Base-by-base conservation (phyloP, 53 echinoderm and acorn worm genomes). In the Actinopyga echinites region DNA sequence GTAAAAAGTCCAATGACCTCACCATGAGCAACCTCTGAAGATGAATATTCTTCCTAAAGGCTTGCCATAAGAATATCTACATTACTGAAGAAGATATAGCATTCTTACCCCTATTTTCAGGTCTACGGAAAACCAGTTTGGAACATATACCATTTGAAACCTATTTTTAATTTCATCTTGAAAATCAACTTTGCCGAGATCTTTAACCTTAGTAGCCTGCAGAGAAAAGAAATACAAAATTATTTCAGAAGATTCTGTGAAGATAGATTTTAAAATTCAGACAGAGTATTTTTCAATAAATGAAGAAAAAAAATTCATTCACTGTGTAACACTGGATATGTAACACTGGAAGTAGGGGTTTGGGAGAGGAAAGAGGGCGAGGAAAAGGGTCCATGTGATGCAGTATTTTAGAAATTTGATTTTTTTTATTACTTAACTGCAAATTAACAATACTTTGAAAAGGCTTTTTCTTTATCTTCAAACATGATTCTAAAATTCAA, bases 101-200 rank as follows among this genome's bases (percentile, higher is more conserved):
- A 56, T 17, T 84, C 96, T 91, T 82, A 97, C 97, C 79, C 97
- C 97, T 61, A 94, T 97, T 65, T 97, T 97, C 1, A 97, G 87
- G 74, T 97, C 97, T 26, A 97, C 97, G 57, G 91, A 83, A 75
- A 97, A 97, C 97, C 97, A 97, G 75, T 92, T 86, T 12, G 97
- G 97, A 54, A 94, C 97, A 55, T 97, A 92, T 32, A 94, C 90
- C 92, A 90, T 97, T 75, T 94, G 85, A 65, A 88, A 86, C 84
- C 92, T 90, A 61, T 86, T 92, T 66, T 97, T 97, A 74, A 97
- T 94, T n/a, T 94, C 94, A 6, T 90, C 89, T 42, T 97, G 94
- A 89, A 94, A 92, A 55, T 97, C 97, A 20, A 90, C 94, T 49
- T 85, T 69, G 12, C 97, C 97, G 26, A 97, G 88, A 56, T 97